Evolutionary conservation across 1,140 invertebrate species (phyloP), one percentile per base, ranked within the genome.

Genomic region (Caenorhabditis briggsae): DNA sequence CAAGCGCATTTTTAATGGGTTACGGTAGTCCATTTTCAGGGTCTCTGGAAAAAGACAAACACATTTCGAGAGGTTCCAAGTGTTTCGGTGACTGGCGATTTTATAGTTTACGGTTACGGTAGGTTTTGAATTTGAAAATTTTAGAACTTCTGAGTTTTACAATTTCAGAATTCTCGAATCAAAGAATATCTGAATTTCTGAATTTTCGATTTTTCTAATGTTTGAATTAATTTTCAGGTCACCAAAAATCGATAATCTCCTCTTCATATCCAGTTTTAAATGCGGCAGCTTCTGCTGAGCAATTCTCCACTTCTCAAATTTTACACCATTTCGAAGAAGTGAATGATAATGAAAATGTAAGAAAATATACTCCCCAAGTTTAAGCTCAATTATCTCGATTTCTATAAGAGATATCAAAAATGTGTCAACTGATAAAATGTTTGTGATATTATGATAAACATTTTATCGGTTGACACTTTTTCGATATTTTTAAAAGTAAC

Each of bases 101-200:
- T 78, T 14, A 78, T 78, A 18, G 70, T 53, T 78, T 78, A 78
- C 50, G 70, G 18, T 23, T 50, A 53, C n/a, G 70, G 70, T 78
- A 78, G 56, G 61, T 65, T 18, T 5, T 65, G 61, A 9, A 65
- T 2, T 41, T 33, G 1, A 2, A 12, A 53, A 53, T 53, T 5
- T 12, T 12, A 1, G 5, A 53, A 53, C 50, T 53, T 53, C 16
- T 5, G 50, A 12, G 1, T 53, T 53, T 53, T 33, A 33, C 1
- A 33, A 33, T 3, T 53, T 53, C 1, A 12, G 5, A 16, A n/a
- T n/a, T n/a, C n/a, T n/a, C n/a, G n/a, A n/a, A n/a, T n/a, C n/a
- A n/a, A n/a, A n/a, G n/a, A n/a, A n/a, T n/a, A n/a, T n/a, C n/a
- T n/a, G n/a, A n/a, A n/a, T n/a, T n/a, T n/a, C n/a, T n/a, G n/a